Evolutionary conservation across 2,797 vertebrate species (phyloP).

Genomic region (Ptychadena robeensis): DNA sequence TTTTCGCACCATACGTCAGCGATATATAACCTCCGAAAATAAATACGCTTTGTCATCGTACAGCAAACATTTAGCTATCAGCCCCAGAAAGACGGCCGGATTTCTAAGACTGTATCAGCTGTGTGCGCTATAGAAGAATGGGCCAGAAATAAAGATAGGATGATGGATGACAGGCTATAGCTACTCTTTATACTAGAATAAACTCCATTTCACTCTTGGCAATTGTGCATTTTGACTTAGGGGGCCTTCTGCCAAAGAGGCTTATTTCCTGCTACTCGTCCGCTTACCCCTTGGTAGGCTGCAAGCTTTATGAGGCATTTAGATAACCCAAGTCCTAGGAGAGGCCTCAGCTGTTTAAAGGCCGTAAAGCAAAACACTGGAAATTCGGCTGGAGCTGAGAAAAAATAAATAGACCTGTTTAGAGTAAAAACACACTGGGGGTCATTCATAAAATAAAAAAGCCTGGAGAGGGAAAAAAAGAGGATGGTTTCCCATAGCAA

Average conservation of each 20-base stretch:
- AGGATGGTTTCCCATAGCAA: background rate
- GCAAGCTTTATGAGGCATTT: conserved; percentile 51
- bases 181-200: conserved; percentile 43
- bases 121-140: background rate
- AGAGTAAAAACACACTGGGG: conserved; percentile 9
- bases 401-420: background rate
- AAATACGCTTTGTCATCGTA: background rate
- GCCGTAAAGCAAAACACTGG: conserved; percentile 39
- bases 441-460: background rate
- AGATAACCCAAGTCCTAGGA: conserved; percentile 42
- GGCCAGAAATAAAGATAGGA: conserved; percentile 4
- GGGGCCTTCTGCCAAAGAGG: conserved; percentile 18
- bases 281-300: conserved; percentile 26
- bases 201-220: conserved; percentile 41
- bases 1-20: background rate
- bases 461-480: no score
- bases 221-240: conserved; percentile 43
- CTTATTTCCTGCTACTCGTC: conserved; percentile 18
- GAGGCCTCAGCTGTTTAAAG: conserved; percentile 22
- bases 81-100: background rate
- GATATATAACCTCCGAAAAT: background rate
- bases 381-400: background rate
- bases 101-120: background rate
- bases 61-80: background rate
- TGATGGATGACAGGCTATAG: conserved; percentile 39